Evolutionary conservation across 2,113 vertebrate genomes (phyloP).

Genomic region (Cyprichromis sp.): DNA sequence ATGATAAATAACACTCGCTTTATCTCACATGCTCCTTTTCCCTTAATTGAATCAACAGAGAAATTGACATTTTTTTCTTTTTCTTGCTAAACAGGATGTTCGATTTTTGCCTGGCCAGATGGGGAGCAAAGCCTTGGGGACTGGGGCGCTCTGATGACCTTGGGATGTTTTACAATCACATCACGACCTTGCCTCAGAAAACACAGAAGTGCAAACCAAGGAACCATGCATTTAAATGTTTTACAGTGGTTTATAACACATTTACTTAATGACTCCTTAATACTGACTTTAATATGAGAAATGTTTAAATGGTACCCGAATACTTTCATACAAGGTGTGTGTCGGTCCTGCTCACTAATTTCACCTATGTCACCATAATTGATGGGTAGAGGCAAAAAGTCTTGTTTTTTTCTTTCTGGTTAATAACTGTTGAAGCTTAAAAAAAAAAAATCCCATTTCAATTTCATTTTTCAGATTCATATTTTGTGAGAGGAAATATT

Average conservation of each 20-base stretch:
- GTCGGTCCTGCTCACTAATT: background rate
- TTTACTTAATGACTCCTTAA: background rate
- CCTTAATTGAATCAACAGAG: constrained; percentile 67
- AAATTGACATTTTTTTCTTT: constrained; percentile 49
- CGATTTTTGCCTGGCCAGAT: constrained; percentile 42
- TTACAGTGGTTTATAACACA: background rate
- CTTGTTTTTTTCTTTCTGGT: background rate
- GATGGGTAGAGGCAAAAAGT: background rate
- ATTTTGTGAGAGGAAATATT: background rate
- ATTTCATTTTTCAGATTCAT: background rate
- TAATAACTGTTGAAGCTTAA: background rate
- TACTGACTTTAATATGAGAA: background rate
- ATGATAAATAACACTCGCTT: constrained; percentile 70
- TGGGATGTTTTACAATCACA: background rate
- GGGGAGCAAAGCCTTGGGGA: constrained; percentile 28
- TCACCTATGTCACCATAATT: background rate
- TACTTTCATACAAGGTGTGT: background rate
- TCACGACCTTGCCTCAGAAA: constrained; percentile 3
- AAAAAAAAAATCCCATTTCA: background rate
- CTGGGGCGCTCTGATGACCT: constrained; percentile 21
- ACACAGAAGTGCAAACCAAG: background rate
- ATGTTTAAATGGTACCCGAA: background rate
- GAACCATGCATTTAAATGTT: background rate
- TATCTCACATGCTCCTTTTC: constrained; percentile 65
- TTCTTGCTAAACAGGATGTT: constrained; percentile 50